Evolutionary conservation across 2,797 vertebrate genomes (phyloP), one percentile per base, ranked within the genome.

Genomic region (Epinephelus coioides): DNA sequence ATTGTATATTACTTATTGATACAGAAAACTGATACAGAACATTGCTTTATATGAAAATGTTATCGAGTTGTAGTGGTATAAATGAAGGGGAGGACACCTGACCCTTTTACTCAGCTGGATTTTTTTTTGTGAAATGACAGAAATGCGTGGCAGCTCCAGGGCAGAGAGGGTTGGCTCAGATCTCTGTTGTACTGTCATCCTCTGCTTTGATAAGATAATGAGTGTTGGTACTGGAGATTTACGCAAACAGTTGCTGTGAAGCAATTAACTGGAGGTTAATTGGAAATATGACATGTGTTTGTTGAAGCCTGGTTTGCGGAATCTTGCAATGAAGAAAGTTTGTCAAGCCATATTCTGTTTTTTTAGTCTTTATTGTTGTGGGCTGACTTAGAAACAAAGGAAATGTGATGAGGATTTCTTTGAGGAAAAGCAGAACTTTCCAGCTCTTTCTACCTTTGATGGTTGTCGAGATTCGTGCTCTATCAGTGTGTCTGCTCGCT

Each of bases 211-310:
- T 55, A 69, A 90, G 79, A 86, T 82, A 85, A 89, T 88, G 88
- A 90, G 60, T 81, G 55, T 82, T 87, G 66, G 84, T 74, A 62
- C 72, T 55, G 4, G 43, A 86, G 76, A 76, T 87, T 82, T 78
- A 81, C 17, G 3, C 84, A 91, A 89, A 89, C 78, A 73, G 44
- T 74, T 66, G 59, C 63, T 56, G 75, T 61, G 70, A 91, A 83
- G 88, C 82, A 91, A 89, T 90, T 86, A 88, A 25, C 82, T 76
- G 51, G 17, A 89, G 84, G 86, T 85, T 92, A 89, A 92, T 89
- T 90, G 70, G 68, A 84, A 84, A 54, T 69, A 49, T 59, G 80
- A 83, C 78, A 72, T 0, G 15, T 76, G 67, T 90, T 86, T 87
- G 73, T 79, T 55, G 64, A 84, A 83, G 70, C 73, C 68, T n/a